phyloP scores from a whole-genome alignment of 2,888 invertebrate species.

The Litoditis marina region DNA sequence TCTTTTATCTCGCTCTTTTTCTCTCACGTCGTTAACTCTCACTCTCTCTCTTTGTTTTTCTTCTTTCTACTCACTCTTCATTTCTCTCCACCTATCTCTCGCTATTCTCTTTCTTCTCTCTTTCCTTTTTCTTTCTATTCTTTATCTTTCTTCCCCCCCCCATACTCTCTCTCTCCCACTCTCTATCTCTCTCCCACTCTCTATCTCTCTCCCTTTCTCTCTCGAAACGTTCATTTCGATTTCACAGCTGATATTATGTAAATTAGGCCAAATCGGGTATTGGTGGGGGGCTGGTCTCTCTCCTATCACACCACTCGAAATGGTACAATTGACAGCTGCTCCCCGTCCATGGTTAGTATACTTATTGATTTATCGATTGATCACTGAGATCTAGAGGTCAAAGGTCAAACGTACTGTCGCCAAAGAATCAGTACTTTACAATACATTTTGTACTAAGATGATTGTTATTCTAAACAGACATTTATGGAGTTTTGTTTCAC shows the following conservation, averaged over 20 bases:
- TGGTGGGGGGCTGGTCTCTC: background rate
- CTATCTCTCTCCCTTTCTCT: background rate
- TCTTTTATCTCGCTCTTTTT: too few relatives aligned
- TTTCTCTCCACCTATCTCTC: background rate
- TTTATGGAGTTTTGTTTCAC: background rate
- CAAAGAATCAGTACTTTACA: too few relatives aligned
- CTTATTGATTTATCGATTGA: too few relatives aligned
- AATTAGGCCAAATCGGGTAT: slow-evolving; percentile 14
- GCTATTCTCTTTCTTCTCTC: background rate
- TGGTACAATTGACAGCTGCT: background rate
- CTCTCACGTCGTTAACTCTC: too few relatives aligned
- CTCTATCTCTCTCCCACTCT: slow-evolving; percentile 6
- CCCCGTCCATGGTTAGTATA: too few relatives aligned
- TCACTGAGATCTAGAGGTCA: too few relatives aligned
- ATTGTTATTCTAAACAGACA: too few relatives aligned
- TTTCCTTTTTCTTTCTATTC: slow-evolving; percentile 6
- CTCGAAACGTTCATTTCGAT: slow-evolving; percentile 3
- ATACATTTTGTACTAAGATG: too few relatives aligned
- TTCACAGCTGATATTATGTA: slow-evolving; percentile 18
- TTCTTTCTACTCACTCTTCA: background rate
- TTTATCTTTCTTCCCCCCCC: background rate
- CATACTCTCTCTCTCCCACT: slow-evolving; percentile 1
- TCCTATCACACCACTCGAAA: background rate
- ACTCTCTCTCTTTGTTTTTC: too few relatives aligned
- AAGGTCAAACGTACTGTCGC: too few relatives aligned